These are phyloP conservation scores for Drosophila paranaensis DNA, from an alignment of 2,888 invertebrate species.

Conservation along the genomic window DNA sequence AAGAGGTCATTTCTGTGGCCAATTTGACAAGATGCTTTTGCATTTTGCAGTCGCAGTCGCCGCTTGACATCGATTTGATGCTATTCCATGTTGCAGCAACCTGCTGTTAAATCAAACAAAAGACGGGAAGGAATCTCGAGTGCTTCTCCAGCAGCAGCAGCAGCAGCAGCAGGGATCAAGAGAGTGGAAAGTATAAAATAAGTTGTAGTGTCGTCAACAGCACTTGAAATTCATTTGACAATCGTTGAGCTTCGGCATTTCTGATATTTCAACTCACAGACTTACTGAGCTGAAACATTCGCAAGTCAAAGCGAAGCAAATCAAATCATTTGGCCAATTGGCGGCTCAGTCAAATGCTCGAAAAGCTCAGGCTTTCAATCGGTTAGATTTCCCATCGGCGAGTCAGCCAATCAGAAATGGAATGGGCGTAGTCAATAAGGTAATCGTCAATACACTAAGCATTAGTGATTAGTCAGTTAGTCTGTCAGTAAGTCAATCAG, in stretches of 20 bases:
- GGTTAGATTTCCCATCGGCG: background rate
- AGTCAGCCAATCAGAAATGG: background rate
- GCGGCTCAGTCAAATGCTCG: background rate
- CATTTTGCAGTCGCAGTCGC: constrained; percentile 14
- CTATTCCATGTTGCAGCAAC: constrained; percentile 7
- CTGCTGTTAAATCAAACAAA: constrained; percentile 9
- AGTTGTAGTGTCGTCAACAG: constrained; percentile 10
- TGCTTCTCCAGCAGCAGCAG: background rate
- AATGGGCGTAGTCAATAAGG: background rate
- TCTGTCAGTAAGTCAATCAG: background rate
- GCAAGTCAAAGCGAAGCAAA: background rate
- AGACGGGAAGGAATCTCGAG: background rate
- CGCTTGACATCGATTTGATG: constrained; percentile 27
- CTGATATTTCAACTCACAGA: background rate
- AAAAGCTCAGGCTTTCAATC: background rate
- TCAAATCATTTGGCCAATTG: background rate
- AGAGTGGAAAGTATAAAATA: background rate
- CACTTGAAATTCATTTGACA: constrained; percentile 18
- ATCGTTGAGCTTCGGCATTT: constrained; percentile 1
- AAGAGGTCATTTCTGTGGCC: constrained; percentile 63
- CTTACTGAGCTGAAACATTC: background rate
- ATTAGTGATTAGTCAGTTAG: background rate
- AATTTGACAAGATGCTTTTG: constrained; percentile 43
- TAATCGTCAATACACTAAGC: too few species aligned
- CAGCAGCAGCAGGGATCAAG: background rate